Percentiles rank a stretch among this genome's conserved stretches.
Conservation (phyloP, 2,888 invertebrate species). For the Rhopalosiphum nymphaeae region DNA sequence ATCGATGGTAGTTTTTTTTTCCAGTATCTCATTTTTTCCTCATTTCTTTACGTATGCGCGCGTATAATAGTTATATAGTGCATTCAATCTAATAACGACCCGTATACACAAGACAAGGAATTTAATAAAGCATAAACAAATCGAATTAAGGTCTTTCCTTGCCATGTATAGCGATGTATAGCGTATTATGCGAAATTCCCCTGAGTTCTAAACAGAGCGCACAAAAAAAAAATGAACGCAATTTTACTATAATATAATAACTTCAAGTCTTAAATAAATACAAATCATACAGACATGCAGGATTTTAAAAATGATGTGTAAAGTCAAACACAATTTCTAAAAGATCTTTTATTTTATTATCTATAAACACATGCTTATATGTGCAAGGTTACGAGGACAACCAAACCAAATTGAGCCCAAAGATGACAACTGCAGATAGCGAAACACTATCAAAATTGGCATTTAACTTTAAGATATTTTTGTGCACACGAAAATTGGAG, state of each 20-base stretch:
- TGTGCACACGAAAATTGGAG: not conserved
- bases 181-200: constrained; percentile 21
- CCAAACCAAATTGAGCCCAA: not conserved
- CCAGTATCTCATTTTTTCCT: not conserved
- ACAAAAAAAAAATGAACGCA: constrained; percentile 7
- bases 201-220: constrained; percentile 34
- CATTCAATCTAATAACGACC: constrained; percentile 33
- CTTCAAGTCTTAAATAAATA: constrained; percentile 17
- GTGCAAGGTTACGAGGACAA: not conserved
- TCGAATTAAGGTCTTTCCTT: constrained; percentile 28
- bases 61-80: not conserved
- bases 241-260: not conserved
- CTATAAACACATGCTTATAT: not conserved
- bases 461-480: not conserved
- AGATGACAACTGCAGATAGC: not conserved
- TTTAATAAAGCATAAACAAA: constrained; percentile 55
- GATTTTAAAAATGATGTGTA: not conserved
- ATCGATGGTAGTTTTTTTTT: not conserved
- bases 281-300: not conserved
- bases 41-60: not conserved
- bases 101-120: constrained; percentile 41
- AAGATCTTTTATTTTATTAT: not conserved
- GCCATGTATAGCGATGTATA: not conserved
- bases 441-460: not conserved
- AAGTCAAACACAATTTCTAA: not conserved